A percentile compares a stretch with the other conserved stretches of the same genome.
Conservation (phyloP, 2,888 invertebrate species). For the Parelbella ahira region DNA sequence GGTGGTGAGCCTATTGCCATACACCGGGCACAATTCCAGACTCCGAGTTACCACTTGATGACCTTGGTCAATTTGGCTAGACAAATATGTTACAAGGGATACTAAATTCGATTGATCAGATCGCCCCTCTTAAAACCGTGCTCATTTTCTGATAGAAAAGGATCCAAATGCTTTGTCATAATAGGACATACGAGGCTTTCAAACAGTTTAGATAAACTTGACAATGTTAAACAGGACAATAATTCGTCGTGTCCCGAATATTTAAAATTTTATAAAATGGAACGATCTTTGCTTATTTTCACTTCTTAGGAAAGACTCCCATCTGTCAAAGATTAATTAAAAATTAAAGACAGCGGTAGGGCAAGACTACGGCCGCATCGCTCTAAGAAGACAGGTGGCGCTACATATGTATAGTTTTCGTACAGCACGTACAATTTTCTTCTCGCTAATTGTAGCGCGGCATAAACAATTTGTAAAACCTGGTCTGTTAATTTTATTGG, state of each 20-base stretch:
- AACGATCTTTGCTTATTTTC: not conserved
- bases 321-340: not conserved
- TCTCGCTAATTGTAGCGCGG: not conserved
- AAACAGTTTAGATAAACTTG: not conserved
- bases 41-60: conserved; percentile 9
- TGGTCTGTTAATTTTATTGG: not conserved
- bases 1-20: too few species aligned
- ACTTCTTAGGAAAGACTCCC: not conserved
- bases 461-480: too few species aligned
- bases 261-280: not conserved
- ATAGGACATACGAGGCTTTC: not conserved
- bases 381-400: not conserved
- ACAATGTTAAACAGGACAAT: not conserved
- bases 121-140: conserved; percentile 1
- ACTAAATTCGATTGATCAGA: conserved; percentile 1
- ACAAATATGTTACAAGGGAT: conserved; percentile 4
- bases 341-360: not conserved
- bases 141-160: not conserved
- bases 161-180: not conserved
- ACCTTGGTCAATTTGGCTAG: conserved; percentile 6
- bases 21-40: too few species aligned
- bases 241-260: not conserved
- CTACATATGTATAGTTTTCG: not conserved
- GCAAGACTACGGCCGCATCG: not conserved
- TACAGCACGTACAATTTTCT: not conserved